Conservation (phyloP, 35 echinoderm and acorn worm genomes). For the Acanthaster planci region DNA sequence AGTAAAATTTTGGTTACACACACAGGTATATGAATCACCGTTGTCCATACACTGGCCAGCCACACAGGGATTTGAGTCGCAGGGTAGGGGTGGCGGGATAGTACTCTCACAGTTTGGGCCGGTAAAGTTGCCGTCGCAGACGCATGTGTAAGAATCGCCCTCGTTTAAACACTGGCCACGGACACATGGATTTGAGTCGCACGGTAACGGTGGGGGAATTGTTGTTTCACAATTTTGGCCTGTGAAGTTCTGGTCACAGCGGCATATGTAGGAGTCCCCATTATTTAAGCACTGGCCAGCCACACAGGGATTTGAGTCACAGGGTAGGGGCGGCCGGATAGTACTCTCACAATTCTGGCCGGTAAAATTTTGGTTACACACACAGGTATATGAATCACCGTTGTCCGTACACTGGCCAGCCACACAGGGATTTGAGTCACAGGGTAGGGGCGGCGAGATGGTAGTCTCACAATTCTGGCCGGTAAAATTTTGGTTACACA, state of each 20-base stretch:
- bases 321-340: constrained; percentile 54
- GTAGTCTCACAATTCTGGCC: constrained; percentile 65
- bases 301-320: constrained; percentile 36
- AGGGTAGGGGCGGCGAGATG: constrained; percentile 49
- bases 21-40: constrained; percentile 51
- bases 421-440: constrained; percentile 71
- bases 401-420: constrained; percentile 56
- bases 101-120: constrained; percentile 67
- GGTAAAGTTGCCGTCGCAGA: constrained; percentile 58
- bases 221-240: constrained; percentile 35
- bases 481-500: constrained; percentile 53
- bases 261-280: constrained; percentile 12
- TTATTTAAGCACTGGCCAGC: constrained; percentile 40
- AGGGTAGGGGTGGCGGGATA: constrained; percentile 61
- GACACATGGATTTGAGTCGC: constrained; percentile 69
- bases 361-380: constrained; percentile 58
- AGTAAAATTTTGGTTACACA: constrained; percentile 47
- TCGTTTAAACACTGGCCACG: constrained; percentile 62
- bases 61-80: constrained; percentile 60
- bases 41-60: constrained; percentile 64
- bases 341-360: constrained; percentile 68
- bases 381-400: constrained; percentile 51
- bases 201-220: constrained; percentile 47
- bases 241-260: constrained; percentile 34
- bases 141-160: constrained; percentile 62